Evolutionary conservation across 2,113 vertebrate genomes (phyloP).

Genomic region (Cephalopholis sonnerati): DNA sequence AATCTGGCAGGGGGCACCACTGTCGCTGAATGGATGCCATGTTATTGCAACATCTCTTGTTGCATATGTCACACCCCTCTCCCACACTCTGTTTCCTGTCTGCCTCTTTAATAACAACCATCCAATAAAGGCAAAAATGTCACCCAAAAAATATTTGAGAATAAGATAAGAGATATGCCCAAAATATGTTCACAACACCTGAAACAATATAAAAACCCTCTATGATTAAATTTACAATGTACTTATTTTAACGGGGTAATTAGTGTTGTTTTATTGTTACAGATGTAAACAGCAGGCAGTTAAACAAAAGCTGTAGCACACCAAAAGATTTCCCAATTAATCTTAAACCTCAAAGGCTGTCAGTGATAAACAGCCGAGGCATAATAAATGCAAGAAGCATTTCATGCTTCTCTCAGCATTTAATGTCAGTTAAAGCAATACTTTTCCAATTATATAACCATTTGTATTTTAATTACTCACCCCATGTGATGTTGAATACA

Average conservation of each 20-base stretch:
- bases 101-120: neutral
- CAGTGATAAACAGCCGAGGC: neutral
- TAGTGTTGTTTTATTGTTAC: too few relatives aligned
- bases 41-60: neutral
- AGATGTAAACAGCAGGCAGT: too few relatives aligned
- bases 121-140: neutral
- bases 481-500: too few relatives aligned
- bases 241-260: too few relatives aligned
- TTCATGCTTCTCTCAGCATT: neutral
- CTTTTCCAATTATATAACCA: too few relatives aligned
- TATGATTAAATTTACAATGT: neutral
- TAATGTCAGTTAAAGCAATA: neutral
- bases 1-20: neutral
- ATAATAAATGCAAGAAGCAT: too few relatives aligned
- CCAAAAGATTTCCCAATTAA: too few relatives aligned
- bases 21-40: neutral
- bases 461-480: too few relatives aligned
- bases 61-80: neutral
- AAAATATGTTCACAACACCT: too few relatives aligned
- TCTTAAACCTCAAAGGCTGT: neutral
- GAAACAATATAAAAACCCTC: too few relatives aligned
- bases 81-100: neutral
- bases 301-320: too few relatives aligned
- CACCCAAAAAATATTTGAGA: neutral
- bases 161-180: too few relatives aligned